phyloP scores from a whole-genome alignment of 2,113 vertebrate species.

The Dipodomys stephensi region DNA sequence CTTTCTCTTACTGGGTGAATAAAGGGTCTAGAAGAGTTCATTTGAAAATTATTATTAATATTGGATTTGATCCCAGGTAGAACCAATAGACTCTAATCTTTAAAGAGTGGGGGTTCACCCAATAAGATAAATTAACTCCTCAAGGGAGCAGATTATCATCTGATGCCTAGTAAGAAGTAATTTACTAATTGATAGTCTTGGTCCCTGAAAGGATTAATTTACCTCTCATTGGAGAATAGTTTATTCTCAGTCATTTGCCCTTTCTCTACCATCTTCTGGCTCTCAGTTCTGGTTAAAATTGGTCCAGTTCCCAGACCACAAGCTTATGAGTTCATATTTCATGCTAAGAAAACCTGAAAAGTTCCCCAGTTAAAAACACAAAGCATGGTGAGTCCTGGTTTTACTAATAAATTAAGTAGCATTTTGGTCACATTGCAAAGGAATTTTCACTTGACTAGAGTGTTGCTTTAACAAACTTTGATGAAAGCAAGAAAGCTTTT shows the following conservation, averaged over 20 bases:
- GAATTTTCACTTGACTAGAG: constrained; percentile 12
- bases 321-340: constrained; percentile 36
- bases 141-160: constrained; percentile 37
- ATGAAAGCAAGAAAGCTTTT: background rate
- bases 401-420: constrained; percentile 10
- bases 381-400: background rate
- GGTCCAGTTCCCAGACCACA: background rate
- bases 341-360: constrained; percentile 4
- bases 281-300: constrained; percentile 2
- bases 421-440: background rate
- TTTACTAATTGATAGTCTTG: constrained; percentile 76
- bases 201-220: constrained; percentile 63
- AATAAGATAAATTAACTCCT: constrained; percentile 72
- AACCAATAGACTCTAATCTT: constrained; percentile 63
- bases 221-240: constrained; percentile 13
- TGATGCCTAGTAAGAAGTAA: constrained; percentile 32
- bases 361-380: background rate
- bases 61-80: constrained; percentile 66
- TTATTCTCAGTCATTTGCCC: constrained; percentile 1
- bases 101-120: constrained; percentile 29
- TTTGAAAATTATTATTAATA: constrained; percentile 74
- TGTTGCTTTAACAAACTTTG: background rate
- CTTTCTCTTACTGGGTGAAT: constrained; percentile 61
- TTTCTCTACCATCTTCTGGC: constrained; percentile 1
- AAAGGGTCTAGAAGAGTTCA: constrained; percentile 61